Evolutionary conservation across 2,797 vertebrate genomes (phyloP).

Genomic region (Brotula barbata): DNA sequence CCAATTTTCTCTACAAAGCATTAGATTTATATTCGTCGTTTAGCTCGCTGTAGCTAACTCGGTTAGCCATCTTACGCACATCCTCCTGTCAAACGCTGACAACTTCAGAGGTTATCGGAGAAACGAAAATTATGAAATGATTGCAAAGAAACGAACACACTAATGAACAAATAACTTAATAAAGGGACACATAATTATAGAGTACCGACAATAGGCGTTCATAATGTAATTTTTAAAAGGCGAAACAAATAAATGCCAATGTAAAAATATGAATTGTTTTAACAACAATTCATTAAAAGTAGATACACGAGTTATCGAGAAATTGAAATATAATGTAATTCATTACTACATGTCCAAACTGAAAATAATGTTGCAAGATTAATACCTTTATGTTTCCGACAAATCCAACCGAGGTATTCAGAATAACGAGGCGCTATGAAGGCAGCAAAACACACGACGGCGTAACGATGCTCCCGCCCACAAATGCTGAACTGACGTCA

Average conservation of each 20-base stretch:
- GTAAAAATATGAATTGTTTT: no score
- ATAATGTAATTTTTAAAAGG: neutral
- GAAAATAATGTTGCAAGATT: neutral
- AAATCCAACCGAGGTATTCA: neutral
- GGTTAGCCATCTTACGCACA: conserved; percentile 48
- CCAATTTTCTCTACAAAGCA: conserved; percentile 2
- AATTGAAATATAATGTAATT: no score
- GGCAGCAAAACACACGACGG: conserved; percentile 7
- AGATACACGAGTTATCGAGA: no score
- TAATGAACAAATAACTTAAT: neutral
- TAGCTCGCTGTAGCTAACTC: conserved; percentile 35
- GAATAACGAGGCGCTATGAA: conserved; percentile 23
- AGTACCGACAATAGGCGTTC: no score
- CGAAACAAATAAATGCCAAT: neutral
- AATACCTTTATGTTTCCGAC: neutral
- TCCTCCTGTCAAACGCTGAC: conserved; percentile 48
- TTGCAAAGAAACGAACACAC: accelerated
- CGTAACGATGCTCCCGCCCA: neutral
- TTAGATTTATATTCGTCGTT: conserved; percentile 27
- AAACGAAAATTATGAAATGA: accelerated
- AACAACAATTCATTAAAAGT: no score
- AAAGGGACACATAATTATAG: neutral
- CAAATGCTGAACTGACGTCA: conserved; percentile 6
- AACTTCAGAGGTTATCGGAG: conserved; percentile 29
- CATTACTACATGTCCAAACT: no score